Percentiles rank a stretch among this genome's conserved stretches.
phyloP scores from a whole-genome alignment of 2,113 vertebrate species.

The Lota lota region DNA sequence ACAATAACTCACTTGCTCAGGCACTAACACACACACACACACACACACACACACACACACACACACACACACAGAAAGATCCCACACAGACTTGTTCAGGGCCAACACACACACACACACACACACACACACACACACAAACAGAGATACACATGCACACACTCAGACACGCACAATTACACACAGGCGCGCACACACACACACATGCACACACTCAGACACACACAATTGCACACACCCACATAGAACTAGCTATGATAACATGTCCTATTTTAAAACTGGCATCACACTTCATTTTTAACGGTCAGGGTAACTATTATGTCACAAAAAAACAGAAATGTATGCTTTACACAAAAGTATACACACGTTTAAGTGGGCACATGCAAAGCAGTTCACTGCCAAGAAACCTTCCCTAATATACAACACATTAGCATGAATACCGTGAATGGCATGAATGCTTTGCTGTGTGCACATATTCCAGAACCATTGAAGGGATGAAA shows the following conservation, averaged over 20 bases:
- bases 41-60: neutral
- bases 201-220: too few species aligned
- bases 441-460: too few species aligned
- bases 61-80: neutral
- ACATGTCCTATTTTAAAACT: neutral
- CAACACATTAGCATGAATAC: neutral
- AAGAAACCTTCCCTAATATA: too few species aligned
- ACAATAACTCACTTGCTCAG: neutral
- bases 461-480: too few species aligned
- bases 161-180: too few species aligned
- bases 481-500: too few species aligned
- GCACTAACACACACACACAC: neutral
- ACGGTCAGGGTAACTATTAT: neutral
- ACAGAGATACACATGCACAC: too few species aligned
- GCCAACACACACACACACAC: too few species aligned
- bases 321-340: neutral
- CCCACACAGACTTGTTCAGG: too few species aligned
- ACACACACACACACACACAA: too few species aligned
- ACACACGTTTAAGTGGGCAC: neutral
- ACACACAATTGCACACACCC: neutral
- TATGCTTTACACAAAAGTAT: neutral
- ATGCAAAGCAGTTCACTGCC: too few species aligned
- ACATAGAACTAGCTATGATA: neutral
- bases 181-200: too few species aligned
- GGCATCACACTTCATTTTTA: neutral